Conservation (phyloP, 2,888 invertebrate genomes). For the Stenurella melanura region DNA sequence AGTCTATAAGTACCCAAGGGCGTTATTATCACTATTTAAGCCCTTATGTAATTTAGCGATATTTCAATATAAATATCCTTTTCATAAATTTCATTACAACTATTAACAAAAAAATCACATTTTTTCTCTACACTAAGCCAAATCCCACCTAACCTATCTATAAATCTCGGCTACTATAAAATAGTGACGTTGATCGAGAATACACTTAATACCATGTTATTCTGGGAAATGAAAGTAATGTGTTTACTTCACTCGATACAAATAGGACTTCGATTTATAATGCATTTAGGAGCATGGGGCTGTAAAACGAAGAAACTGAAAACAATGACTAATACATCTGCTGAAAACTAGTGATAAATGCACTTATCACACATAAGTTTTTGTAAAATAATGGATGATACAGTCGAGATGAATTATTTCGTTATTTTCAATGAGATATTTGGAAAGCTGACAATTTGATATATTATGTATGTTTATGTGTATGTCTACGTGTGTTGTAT, state of each 20-base stretch:
- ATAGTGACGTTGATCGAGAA: constrained; percentile 33
- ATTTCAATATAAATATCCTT: too few species aligned
- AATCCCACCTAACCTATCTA: not conserved
- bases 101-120: not conserved
- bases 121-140: not conserved
- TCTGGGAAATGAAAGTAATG: constrained; percentile 42
- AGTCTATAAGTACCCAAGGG: too few species aligned
- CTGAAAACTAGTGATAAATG: constrained; percentile 18
- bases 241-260: constrained; percentile 44
- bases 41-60: too few species aligned
- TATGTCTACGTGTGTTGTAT: not conserved
- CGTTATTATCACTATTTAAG: too few species aligned
- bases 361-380: constrained; percentile 12
- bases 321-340: constrained; percentile 29
- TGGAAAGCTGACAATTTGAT: not conserved
- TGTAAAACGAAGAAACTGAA: constrained; percentile 25
- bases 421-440: not conserved
- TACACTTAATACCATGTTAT: constrained; percentile 35
- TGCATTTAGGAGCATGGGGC: constrained; percentile 21
- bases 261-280: constrained; percentile 40
- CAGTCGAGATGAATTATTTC: not conserved
- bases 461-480: not conserved
- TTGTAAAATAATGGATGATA: not conserved
- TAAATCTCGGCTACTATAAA: constrained; percentile 34
- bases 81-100: not conserved